Percentiles rank a stretch among this genome's conserved stretches.
Conservation (phyloP, 2,797 vertebrate species). For the Crenuchus spilurus region DNA sequence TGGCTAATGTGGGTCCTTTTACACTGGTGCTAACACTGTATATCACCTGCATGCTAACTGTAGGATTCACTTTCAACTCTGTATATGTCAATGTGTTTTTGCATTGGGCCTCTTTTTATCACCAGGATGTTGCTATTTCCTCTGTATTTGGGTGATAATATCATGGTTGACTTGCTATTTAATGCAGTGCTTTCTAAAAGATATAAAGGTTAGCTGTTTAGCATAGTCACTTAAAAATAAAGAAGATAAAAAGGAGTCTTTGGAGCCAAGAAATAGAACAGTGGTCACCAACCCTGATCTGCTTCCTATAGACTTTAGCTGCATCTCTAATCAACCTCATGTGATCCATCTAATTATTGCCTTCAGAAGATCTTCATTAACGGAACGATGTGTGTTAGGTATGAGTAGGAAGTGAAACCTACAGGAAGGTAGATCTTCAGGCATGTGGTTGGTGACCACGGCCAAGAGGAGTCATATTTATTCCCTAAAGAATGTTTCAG, state of each 20-base stretch:
- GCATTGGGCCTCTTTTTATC: background rate
- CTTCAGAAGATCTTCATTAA: no score
- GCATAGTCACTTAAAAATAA: no score
- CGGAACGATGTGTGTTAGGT: no score
- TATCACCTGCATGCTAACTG: background rate
- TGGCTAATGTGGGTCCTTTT: background rate
- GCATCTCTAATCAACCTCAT: no score
- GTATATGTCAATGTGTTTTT: background rate
- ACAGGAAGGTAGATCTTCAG: no score
- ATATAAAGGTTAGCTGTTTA: background rate
- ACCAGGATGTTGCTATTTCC: background rate
- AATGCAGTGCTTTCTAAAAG: background rate
- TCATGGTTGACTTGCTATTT: no score
- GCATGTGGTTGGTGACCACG: no score
- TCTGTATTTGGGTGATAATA: background rate
- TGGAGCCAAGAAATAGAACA: background rate
- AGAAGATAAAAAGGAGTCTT: background rate
- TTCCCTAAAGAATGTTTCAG: background rate
- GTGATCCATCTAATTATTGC: no score
- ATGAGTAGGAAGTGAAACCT: no score
- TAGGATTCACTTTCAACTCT: background rate
- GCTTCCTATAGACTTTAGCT: no score
- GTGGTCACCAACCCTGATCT: no score
- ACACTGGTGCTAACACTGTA: background rate
- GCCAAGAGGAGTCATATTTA: no score